Evolutionary conservation across 2,888 invertebrate species (phyloP).

Genomic region (Subacronicta megacephala): DNA sequence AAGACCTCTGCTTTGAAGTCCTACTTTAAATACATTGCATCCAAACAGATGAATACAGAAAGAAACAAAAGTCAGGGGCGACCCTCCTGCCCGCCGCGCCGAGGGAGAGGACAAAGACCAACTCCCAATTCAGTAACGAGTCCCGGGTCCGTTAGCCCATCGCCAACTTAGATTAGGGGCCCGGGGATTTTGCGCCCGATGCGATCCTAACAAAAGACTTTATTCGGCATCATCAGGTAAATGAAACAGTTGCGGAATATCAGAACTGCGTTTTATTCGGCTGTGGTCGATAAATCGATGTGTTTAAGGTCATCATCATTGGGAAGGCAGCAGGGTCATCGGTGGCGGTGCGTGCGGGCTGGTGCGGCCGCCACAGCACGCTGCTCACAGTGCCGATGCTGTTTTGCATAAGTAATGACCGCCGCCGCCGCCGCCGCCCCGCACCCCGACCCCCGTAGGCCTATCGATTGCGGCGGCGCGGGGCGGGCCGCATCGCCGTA

Average conservation of each 20-base stretch:
- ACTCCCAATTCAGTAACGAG: constrained; percentile 77
- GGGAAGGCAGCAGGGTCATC: constrained; percentile 43
- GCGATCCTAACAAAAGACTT: constrained; percentile 64
- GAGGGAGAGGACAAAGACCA: constrained; percentile 81
- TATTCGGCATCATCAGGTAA: constrained; percentile 55
- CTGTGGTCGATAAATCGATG: constrained; percentile 65
- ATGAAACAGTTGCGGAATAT: constrained; percentile 47
- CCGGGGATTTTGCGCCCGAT: constrained; percentile 62
- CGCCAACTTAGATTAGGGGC: constrained; percentile 77
- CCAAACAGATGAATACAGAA: constrained; percentile 63
- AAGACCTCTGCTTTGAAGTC: constrained; percentile 29
- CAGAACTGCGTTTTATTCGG: constrained; percentile 42
- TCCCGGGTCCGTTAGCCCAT: constrained; percentile 70
- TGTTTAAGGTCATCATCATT: constrained; percentile 62
- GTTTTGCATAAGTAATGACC: constrained; percentile 89
- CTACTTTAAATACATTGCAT: constrained; percentile 43
- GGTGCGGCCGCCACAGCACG: constrained; percentile 56
- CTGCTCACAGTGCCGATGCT: constrained; percentile 69
- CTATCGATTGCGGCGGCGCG: constrained; percentile 92
- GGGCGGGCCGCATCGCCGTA: constrained; percentile 88
- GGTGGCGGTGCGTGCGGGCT: constrained; percentile 58
- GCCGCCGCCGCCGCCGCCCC: constrained; percentile 66
- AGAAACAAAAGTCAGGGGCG: constrained; percentile 77
- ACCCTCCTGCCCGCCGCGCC: constrained; percentile 74
- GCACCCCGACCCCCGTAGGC: constrained; percentile 90